Conservation (phyloP, 2,113 vertebrate species). For the Nesospiza acunhae region DNA sequence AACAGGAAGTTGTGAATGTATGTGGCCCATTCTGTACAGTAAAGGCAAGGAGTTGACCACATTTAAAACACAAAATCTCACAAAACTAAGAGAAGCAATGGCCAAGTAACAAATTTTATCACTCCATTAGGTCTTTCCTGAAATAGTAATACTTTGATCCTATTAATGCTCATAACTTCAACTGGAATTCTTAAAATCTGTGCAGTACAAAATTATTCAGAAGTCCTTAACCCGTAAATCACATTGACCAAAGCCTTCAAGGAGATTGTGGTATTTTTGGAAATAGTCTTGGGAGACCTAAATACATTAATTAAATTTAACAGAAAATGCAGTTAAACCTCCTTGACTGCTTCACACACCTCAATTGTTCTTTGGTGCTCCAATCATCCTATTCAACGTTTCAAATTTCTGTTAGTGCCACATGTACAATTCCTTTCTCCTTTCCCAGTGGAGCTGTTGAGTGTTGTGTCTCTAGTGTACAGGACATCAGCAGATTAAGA, state of each 20-base stretch:
- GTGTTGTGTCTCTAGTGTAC: rapidly evolving
- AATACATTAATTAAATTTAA: conserved; percentile 14
- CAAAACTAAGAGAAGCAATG: neutral
- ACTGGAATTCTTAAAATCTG: neutral
- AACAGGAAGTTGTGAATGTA: neutral
- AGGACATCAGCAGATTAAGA: neutral
- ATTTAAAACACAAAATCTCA: neutral
- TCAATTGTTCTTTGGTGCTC: neutral
- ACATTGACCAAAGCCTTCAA: conserved; percentile 8
- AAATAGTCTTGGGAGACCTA: neutral
- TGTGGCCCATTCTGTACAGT: neutral
- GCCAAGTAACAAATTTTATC: neutral
- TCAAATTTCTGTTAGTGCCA: neutral
- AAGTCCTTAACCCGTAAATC: neutral
- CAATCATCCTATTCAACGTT: neutral
- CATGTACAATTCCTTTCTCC: neutral
- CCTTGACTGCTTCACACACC: neutral
- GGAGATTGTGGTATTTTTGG: neutral
- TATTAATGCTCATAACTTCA: neutral
- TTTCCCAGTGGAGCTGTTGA: neutral
- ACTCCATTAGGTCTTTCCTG: neutral
- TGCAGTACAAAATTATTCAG: neutral
- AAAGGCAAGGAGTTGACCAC: neutral
- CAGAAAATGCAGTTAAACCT: neutral
- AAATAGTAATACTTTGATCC: neutral